A percentile compares a stretch with the other conserved stretches of the same genome.
Evolutionary conservation across 2,888 invertebrate species (phyloP).

Genomic region (Trachelus tabidus): DNA sequence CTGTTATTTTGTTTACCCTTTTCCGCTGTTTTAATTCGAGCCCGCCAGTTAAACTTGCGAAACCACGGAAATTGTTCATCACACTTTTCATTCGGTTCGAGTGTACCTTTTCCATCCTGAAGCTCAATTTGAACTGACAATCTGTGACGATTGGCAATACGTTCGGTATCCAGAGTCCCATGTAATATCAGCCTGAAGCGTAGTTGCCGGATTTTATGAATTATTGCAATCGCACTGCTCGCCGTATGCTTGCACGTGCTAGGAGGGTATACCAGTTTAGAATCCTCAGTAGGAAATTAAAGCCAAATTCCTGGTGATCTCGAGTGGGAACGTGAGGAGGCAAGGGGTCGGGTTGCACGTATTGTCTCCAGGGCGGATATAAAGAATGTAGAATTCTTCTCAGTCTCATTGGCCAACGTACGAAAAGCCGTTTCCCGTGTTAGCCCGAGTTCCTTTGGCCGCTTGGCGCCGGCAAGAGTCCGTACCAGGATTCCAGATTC

Average conservation of each 20-base stretch:
- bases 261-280: neutral
- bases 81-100: constrained; percentile 18
- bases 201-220: neutral
- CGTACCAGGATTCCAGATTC: neutral
- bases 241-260: neutral
- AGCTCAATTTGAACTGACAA: neutral
- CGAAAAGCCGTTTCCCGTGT: neutral
- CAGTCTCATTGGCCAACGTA: neutral
- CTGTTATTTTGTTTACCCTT: constrained; percentile 47
- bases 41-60: constrained; percentile 32
- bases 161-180: no score
- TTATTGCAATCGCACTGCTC: neutral
- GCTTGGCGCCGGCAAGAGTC: neutral
- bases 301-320: neutral
- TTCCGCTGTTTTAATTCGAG: constrained; percentile 45
- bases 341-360: neutral
- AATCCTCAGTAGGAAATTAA: neutral
- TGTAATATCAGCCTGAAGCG: neutral
- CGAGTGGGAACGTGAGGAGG: neutral
- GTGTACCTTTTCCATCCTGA: neutral
- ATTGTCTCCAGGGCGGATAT: neutral
- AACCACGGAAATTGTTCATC: constrained; percentile 38
- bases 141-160: neutral
- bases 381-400: neutral
- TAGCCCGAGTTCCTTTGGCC: neutral